A percentile compares a stretch with the other conserved stretches of the same genome.
Evolutionary conservation across 2,113 vertebrate genomes (phyloP).

Genomic region (Crotalus horridus): DNA sequence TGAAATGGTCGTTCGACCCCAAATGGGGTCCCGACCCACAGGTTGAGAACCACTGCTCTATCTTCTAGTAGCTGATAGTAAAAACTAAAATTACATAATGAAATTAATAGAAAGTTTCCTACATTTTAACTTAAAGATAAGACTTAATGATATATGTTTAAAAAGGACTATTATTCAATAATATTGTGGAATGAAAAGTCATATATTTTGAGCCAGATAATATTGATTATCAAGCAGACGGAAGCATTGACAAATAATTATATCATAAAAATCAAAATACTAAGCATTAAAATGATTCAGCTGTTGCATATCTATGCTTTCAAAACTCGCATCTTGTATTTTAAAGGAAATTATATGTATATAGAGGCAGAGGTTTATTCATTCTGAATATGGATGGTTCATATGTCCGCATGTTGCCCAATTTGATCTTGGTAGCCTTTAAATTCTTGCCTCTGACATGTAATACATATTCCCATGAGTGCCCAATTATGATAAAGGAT

Average conservation of each 20-base stretch:
- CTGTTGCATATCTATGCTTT: slow-evolving; percentile 18
- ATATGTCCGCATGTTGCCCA: slow-evolving; percentile 14
- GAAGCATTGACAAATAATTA: slow-evolving; percentile 2
- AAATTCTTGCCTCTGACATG: slow-evolving; percentile 37
- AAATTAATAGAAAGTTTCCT: slow-evolving; percentile 41
- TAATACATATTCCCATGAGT: slow-evolving; percentile 19
- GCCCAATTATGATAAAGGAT: slow-evolving; percentile 41
- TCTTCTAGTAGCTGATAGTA: slow-evolving; percentile 31
- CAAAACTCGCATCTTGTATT: slow-evolving; percentile 39
- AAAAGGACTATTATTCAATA: not conserved
- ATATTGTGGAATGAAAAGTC: slow-evolving; percentile 23
- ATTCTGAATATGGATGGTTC: slow-evolving; percentile 39
- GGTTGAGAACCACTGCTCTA: too few species aligned
- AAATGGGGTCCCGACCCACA: too few species aligned
- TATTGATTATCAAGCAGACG: not conserved
- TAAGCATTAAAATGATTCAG: slow-evolving; percentile 22
- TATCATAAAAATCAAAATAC: slow-evolving; percentile 3
- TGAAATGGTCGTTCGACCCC: too few species aligned
- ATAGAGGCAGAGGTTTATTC: slow-evolving; percentile 25
- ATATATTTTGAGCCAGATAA: slow-evolving; percentile 12
- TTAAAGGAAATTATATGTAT: not conserved
- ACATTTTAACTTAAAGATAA: slow-evolving; percentile 11
- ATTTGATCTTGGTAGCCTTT: slow-evolving; percentile 26
- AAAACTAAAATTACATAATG: slow-evolving; percentile 34
- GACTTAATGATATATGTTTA: not conserved